These are phyloP conservation scores for Cataglyphis altisquamis DNA, from an alignment of 2,888 invertebrate genomes.

Conservation along the genomic window DNA sequence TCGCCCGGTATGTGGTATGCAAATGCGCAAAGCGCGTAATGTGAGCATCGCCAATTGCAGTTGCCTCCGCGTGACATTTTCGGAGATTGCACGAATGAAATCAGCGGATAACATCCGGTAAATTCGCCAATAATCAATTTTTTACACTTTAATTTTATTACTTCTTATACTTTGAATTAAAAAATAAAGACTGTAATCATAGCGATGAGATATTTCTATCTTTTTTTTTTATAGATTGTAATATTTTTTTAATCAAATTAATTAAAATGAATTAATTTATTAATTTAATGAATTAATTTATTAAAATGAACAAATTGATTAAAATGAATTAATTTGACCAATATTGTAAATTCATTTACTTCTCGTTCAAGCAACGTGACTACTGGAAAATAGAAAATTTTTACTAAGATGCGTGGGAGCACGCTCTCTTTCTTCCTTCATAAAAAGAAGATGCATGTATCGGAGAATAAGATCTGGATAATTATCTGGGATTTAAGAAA, in stretches of 20 bases:
- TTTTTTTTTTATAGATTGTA: neutral
- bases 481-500: neutral
- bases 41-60: slow-evolving; percentile 10
- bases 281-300: too few relatives aligned
- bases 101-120: neutral
- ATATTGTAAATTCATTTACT: neutral
- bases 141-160: slow-evolving; percentile 1
- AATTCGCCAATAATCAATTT: slow-evolving; percentile 1
- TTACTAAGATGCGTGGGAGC: too few relatives aligned
- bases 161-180: neutral
- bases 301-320: too few relatives aligned
- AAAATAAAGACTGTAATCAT: neutral
- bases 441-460: neutral
- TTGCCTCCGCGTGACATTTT: slow-evolving; percentile 1
- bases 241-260: neutral
- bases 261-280: too few relatives aligned
- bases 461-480: neutral
- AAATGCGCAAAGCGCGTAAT: slow-evolving; percentile 43
- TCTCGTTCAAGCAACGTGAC: neutral
- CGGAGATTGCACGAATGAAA: slow-evolving; percentile 22
- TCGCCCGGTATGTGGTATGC: slow-evolving; percentile 31
- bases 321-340: neutral
- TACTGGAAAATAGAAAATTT: neutral
- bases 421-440: neutral
- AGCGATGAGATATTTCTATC: neutral